Conservation (phyloP, 1,140 invertebrate species). For the Microplitis demolitor region DNA sequence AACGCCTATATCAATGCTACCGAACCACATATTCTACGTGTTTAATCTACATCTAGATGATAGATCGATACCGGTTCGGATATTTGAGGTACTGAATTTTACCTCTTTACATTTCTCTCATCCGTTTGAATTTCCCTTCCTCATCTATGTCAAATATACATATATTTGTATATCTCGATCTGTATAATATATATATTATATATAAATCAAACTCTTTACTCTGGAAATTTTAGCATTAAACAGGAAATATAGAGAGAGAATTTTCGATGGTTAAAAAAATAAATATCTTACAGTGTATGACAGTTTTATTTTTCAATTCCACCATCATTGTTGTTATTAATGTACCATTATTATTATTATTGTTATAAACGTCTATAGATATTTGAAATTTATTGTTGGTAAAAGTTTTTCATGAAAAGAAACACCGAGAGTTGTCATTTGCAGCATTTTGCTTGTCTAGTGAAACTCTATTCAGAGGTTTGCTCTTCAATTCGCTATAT, state of each 20-base stretch:
- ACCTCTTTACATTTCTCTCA: no score
- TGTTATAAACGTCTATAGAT: no score
- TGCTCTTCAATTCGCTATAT: no score
- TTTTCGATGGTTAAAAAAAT: no score
- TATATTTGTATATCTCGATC: not conserved
- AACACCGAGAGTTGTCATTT: not conserved
- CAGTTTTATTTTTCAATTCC: no score
- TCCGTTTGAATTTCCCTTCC: not conserved
- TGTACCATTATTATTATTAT: no score
- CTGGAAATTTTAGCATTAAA: not conserved
- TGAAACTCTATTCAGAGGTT: no score
- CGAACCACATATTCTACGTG: not conserved
- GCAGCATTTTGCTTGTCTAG: no score
- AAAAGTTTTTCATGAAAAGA: not conserved
- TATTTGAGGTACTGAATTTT: no score
- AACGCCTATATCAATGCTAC: not conserved
- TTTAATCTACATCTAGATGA: not conserved
- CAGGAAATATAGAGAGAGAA: not conserved
- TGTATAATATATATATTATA: not conserved
- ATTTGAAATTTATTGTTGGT: no score
- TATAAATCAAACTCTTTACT: not conserved
- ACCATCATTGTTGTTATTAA: no score
- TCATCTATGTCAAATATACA: not conserved
- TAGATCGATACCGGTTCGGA: not conserved
- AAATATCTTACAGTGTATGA: no score